A percentile compares a stretch with the other conserved stretches of the same genome.
Evolutionary conservation across 2,113 vertebrate genomes (phyloP).

Genomic region (Hucho hucho): DNA sequence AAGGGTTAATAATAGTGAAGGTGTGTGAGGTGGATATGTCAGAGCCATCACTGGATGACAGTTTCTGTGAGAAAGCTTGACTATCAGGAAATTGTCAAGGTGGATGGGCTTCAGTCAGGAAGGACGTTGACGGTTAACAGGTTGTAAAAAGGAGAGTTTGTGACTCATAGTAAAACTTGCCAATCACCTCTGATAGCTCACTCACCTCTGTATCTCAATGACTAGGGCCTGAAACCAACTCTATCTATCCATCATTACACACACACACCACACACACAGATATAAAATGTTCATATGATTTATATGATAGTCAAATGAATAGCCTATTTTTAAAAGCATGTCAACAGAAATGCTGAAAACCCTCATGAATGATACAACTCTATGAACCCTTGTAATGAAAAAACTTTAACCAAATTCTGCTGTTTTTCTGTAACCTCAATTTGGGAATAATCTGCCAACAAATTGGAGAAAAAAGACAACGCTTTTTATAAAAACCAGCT

Average conservation of each 20-base stretch:
- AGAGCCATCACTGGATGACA: background rate
- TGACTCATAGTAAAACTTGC: conserved; percentile 63
- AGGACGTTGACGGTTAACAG: conserved; percentile 62
- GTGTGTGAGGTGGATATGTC: background rate
- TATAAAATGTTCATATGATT: background rate
- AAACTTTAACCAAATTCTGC: background rate
- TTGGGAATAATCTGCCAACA: background rate
- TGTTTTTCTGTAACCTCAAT: background rate
- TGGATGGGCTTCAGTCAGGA: conserved; percentile 35
- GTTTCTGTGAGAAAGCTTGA: background rate
- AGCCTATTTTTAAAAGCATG: no score
- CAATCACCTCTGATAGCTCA: conserved; percentile 34
- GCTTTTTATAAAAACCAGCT: background rate
- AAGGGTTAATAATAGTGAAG: background rate
- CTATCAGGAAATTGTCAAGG: conserved; percentile 16
- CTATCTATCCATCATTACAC: background rate
- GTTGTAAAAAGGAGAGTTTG: conserved; percentile 58
- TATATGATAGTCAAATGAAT: background rate
- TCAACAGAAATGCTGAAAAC: background rate
- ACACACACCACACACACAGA: background rate
- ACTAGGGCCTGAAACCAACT: conserved; percentile 25
- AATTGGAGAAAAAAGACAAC: background rate
- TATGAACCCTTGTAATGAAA: background rate
- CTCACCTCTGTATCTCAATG: conserved; percentile 39
- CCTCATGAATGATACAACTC: background rate